Evolutionary conservation across 1,140 invertebrate genomes (phyloP).

Genomic region (Drosophila nannoptera): DNA sequence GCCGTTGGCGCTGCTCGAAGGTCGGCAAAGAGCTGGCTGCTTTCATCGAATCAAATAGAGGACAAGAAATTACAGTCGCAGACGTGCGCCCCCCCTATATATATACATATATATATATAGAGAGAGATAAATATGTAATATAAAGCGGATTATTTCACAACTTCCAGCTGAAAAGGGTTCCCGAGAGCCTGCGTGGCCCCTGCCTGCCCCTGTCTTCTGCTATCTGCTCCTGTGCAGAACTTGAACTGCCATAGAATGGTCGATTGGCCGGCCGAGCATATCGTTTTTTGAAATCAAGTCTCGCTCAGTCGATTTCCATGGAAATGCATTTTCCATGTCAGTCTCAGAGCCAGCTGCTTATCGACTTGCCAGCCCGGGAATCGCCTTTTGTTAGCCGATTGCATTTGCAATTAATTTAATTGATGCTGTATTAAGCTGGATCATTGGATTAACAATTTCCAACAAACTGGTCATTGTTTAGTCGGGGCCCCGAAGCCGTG

Average conservation of each 20-base stretch:
- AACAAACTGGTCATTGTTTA: neutral
- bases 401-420: slow-evolving; percentile 21
- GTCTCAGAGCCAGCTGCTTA: neutral
- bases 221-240: neutral
- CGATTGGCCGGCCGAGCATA: neutral
- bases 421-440: slow-evolving; percentile 11
- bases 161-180: slow-evolving; percentile 26
- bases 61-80: neutral
- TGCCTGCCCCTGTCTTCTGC: no score
- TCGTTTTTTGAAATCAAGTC: slow-evolving; percentile 7
- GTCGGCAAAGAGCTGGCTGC: neutral
- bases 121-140: no score
- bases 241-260: slow-evolving; percentile 1
- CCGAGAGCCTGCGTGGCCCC: neutral
- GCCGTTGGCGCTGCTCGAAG: neutral
- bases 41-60: neutral
- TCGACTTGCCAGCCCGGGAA: neutral
- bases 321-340: slow-evolving; percentile 2
- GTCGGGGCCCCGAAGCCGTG: neutral
- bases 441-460: slow-evolving; percentile 1
- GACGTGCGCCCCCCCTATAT: neutral
- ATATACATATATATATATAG: no score
- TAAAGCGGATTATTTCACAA: slow-evolving; percentile 13
- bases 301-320: neutral
- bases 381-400: neutral